Percentiles rank a stretch among this genome's conserved stretches.
Conservation (phyloP, 2,888 invertebrate species). For the Empis stercorea region DNA sequence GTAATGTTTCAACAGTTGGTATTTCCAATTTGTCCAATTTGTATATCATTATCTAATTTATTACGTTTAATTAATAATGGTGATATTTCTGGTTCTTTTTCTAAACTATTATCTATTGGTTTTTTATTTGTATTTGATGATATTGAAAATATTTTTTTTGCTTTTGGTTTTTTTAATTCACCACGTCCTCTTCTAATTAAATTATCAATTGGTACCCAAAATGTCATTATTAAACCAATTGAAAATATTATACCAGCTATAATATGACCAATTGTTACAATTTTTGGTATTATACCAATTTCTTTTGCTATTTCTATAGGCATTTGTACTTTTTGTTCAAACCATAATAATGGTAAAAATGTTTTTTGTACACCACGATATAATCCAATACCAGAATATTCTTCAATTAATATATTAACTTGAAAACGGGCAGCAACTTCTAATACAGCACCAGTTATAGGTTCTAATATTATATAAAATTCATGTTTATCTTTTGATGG, state of each 20-base stretch:
- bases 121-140: not conserved
- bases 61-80: conserved; percentile 19
- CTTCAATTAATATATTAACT: conserved; percentile 60
- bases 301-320: conserved; percentile 43
- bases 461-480: conserved; percentile 64
- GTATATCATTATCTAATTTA: not conserved
- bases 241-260: conserved; percentile 37
- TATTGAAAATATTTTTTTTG: not conserved
- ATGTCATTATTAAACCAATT: conserved; percentile 35
- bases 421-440: conserved; percentile 67
- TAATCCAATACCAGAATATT: conserved; percentile 45
- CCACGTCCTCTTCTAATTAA: conserved; percentile 9
- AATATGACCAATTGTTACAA: conserved; percentile 42
- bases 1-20: too few species aligned
- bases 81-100: conserved; percentile 23
- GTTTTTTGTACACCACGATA: conserved; percentile 52
- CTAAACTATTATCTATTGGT: conserved; percentile 1
- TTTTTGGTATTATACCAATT: conserved; percentile 39
- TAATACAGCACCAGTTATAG: conserved; percentile 59
- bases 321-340: conserved; percentile 53
- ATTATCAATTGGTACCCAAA: conserved; percentile 25
- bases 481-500: conserved; percentile 57
- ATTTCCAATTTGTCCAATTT: too few species aligned
- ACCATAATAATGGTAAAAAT: conserved; percentile 68
- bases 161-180: conserved; percentile 6